Conservation (phyloP, 2,113 vertebrate genomes). For the Misgurnus mizolepis region DNA sequence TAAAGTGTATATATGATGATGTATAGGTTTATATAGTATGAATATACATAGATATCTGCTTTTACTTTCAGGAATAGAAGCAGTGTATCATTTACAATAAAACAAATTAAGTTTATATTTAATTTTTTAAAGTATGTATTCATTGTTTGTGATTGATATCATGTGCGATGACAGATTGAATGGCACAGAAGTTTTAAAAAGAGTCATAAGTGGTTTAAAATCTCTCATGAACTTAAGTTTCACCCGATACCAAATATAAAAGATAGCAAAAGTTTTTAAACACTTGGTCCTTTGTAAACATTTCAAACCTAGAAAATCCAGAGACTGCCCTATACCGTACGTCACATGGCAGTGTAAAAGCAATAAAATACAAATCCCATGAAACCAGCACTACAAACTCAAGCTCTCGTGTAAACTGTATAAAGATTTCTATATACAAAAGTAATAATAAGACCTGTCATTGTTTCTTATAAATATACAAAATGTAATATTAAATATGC, state of each 20-base stretch:
- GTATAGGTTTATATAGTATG: constrained; percentile 67
- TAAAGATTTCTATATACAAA: constrained; percentile 35
- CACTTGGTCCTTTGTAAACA: constrained; percentile 26
- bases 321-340: background rate
- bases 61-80: too few species aligned
- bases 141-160: background rate
- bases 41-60: constrained; percentile 35
- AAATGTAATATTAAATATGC: constrained; percentile 28
- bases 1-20: constrained; percentile 47
- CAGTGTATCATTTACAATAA: constrained; percentile 53
- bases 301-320: constrained; percentile 15
- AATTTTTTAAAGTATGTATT: background rate
- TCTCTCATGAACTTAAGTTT: background rate
- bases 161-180: constrained; percentile 34
- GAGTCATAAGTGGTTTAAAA: constrained; percentile 47
- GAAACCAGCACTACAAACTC: constrained; percentile 22
- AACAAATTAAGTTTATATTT: constrained; percentile 65
- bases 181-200: constrained; percentile 44
- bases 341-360: constrained; percentile 9
- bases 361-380: constrained; percentile 22
- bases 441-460: constrained; percentile 4
- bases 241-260: constrained; percentile 18
- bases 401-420: constrained; percentile 22
- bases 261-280: constrained; percentile 25
- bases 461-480: constrained; percentile 30